These are phyloP conservation scores for Hemistola chrysoprasaria DNA, from an alignment of 2,888 invertebrate species.

Conservation along the genomic window DNA sequence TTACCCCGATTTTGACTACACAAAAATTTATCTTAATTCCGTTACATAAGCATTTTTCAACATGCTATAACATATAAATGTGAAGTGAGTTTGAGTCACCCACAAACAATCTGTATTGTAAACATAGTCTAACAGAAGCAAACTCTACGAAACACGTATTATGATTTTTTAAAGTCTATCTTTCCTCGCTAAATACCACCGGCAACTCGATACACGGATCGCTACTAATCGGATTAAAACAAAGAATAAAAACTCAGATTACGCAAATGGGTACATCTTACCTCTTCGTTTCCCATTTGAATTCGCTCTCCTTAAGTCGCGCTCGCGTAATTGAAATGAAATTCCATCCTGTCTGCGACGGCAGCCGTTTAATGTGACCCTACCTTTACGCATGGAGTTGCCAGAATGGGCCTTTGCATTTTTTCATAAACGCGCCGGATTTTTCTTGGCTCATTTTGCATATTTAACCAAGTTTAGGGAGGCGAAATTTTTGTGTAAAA, in stretches of 20 bases:
- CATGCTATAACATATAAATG: no score
- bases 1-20: no score
- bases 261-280: constrained; percentile 52
- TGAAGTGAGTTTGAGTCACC: no score
- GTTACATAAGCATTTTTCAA: no score
- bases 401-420: constrained; percentile 14
- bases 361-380: constrained; percentile 38
- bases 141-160: neutral
- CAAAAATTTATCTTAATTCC: no score
- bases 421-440: constrained; percentile 18
- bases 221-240: constrained; percentile 46
- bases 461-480: constrained; percentile 12
- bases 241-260: constrained; percentile 56
- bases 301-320: constrained; percentile 52
- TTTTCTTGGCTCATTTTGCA: constrained; percentile 18
- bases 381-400: constrained; percentile 15
- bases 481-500: constrained; percentile 10
- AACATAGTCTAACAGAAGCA: no score
- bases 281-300: constrained; percentile 48
- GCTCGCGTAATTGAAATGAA: constrained; percentile 64
- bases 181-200: constrained; percentile 1
- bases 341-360: constrained; percentile 48
- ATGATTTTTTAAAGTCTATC: neutral
- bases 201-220: constrained; percentile 25
- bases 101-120: no score